Percentiles rank a stretch among this genome's conserved stretches.
Evolutionary conservation across 2,888 invertebrate genomes (phyloP).

Genomic region (Amaurobius ferox): DNA sequence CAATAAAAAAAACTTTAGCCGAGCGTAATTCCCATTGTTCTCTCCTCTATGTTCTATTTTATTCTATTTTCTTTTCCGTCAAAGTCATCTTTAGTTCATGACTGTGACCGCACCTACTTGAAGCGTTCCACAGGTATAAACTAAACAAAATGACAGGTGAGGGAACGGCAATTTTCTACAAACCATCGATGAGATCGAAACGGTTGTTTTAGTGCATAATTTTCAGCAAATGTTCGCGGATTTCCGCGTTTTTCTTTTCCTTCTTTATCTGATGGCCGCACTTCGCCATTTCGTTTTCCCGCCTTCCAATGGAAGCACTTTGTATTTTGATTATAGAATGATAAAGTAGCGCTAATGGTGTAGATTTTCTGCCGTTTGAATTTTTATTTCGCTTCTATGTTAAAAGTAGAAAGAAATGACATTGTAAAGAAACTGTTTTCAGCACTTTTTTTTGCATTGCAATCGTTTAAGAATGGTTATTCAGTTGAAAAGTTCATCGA

Average conservation of each 20-base stretch:
- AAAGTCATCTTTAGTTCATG: not conserved
- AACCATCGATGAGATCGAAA: conserved; percentile 53
- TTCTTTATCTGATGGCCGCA: too few species aligned
- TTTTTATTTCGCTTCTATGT: too few species aligned
- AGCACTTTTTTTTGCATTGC: too few species aligned
- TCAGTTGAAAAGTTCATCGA: too few species aligned
- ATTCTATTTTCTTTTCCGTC: not conserved
- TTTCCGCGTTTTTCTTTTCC: conserved; percentile 48
- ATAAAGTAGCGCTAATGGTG: too few species aligned
- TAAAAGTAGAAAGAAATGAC: too few species aligned
- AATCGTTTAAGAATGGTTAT: too few species aligned
- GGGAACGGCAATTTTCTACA: conserved; percentile 24
- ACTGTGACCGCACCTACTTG: not conserved
- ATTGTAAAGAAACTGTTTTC: too few species aligned
- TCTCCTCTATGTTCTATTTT: not conserved
- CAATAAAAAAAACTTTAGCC: not conserved
- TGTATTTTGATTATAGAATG: too few species aligned
- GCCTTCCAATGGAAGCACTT: too few species aligned
- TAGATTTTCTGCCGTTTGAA: too few species aligned
- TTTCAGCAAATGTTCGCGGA: conserved; percentile 20
- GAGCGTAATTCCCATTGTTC: not conserved
- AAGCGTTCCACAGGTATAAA: not conserved
- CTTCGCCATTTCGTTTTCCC: too few species aligned
- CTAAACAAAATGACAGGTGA: not conserved
- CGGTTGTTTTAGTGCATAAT: conserved; percentile 21